A percentile compares a stretch with the other conserved stretches of the same genome.
Evolutionary conservation across 2,888 invertebrate genomes (phyloP).

Genomic region (Phengaris alcon): DNA sequence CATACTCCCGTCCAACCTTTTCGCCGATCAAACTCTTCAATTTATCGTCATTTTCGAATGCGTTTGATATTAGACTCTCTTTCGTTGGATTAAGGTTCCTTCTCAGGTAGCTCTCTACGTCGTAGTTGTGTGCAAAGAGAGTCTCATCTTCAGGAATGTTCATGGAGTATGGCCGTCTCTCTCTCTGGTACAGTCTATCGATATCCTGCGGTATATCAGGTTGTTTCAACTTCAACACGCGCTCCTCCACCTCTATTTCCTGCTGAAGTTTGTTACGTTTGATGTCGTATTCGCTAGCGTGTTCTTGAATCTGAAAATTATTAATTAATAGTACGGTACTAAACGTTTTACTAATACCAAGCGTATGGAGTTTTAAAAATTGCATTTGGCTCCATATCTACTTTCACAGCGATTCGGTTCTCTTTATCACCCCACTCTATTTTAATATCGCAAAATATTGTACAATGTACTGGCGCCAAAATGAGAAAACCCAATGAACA

Average conservation of each 20-base stretch:
- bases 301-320: conserved; percentile 69
- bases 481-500: too few species aligned
- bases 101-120: conserved; percentile 65
- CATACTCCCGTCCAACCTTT: background rate
- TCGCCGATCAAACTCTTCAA: conserved; percentile 1
- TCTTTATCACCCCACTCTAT: too few species aligned
- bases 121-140: conserved; percentile 63
- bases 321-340: background rate
- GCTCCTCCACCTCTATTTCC: conserved; percentile 65
- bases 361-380: too few species aligned
- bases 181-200: conserved; percentile 59
- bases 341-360: too few species aligned
- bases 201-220: conserved; percentile 55
- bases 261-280: conserved; percentile 71
- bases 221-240: conserved; percentile 45
- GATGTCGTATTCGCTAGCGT: conserved; percentile 67
- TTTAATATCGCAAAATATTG: too few species aligned
- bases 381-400: too few species aligned
- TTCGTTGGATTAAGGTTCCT: conserved; percentile 61
- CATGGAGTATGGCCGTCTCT: conserved; percentile 57
- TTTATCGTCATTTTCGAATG: conserved; percentile 25
- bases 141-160: conserved; percentile 73
- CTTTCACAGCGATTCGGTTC: too few species aligned
- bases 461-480: too few species aligned
- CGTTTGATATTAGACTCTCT: conserved; percentile 43